Evolutionary conservation across 2,113 vertebrate genomes (phyloP).

Genomic region (Budorcas taxicolor): DNA sequence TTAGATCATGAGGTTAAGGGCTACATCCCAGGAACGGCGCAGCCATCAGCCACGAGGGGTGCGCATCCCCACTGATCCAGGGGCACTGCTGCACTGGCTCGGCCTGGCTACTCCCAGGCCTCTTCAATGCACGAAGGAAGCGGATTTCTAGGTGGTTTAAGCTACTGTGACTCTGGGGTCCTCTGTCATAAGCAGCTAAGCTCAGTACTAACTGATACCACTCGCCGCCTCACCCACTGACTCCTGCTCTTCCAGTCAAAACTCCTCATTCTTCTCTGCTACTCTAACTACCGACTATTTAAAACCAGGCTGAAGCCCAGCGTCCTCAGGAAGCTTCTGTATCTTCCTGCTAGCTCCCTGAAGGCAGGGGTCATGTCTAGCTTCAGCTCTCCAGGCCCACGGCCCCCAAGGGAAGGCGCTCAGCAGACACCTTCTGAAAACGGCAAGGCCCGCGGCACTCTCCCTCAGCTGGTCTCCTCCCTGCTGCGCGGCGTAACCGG

Average conservation of each 20-base stretch:
- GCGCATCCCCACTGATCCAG: not conserved
- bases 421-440: not conserved
- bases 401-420: no score
- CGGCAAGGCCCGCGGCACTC: not conserved
- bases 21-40: fast-evolving
- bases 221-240: not conserved
- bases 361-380: not conserved
- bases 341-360: not conserved
- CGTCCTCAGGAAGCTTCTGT: not conserved
- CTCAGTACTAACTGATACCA: not conserved
- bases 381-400: not conserved
- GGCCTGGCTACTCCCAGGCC: not conserved
- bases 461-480: not conserved
- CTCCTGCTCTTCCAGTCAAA: not conserved
- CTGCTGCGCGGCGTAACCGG: fast-evolving
- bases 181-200: not conserved
- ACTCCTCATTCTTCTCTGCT: not conserved
- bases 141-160: not conserved
- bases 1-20: no score
- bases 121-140: not conserved
- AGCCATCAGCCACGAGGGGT: not conserved
- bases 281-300: not conserved
- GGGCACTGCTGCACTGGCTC: fast-evolving
- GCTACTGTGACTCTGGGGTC: not conserved
- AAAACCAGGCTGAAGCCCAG: not conserved